Base-by-base conservation (phyloP, 2,888 invertebrate species). In the Autographa gamma region DNA sequence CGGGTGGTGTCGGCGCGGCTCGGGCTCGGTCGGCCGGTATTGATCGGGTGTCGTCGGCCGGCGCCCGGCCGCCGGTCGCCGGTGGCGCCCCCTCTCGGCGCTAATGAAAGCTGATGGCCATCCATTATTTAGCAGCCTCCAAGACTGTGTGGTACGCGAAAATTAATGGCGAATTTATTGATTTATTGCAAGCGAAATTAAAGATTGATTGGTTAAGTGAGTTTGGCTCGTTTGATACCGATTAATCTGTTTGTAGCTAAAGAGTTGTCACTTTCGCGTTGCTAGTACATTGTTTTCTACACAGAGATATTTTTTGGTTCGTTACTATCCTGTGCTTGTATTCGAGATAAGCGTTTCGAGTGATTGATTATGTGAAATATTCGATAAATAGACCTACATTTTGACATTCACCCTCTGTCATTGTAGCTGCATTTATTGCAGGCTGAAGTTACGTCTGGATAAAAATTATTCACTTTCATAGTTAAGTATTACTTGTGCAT, bases 121-220 rank as follows among this genome's bases (percentile, higher is more conserved):
- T 94, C 93, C 93, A 95, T 95, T 94, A 95, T 95, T 94, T 93
- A 94, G 92, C 93, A 92, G 91, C 92, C 89, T 91, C 92, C 88
- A 89, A 92, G 91, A 91, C 90, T 85, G 89, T 88, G 89, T 86
- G 89, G 90, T 90, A 86, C 90, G 92, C 91, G 88, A 93, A 83
- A 93, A 95, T 95, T 93, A 93, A 94, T 94, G 93, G 92, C 88
- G 87, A 89, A 92, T 93, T 92, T 93, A 95, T 95, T 94, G 95
- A 95, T 95, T 95, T 92, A 94, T 93, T 90, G 91, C 91, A 88
- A 87, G 88, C 88, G 86, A 91, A 93, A 92, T 92, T 92, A 93
- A 91, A 92, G 91, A 93, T 93, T 92, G 92, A 93, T 93, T 90
- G 86, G 86, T 83, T 86, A 87, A 88, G 85, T 87, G 85, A 83